Evolutionary conservation across 2,888 invertebrate genomes (phyloP).

Genomic region (Netelia melanura): DNA sequence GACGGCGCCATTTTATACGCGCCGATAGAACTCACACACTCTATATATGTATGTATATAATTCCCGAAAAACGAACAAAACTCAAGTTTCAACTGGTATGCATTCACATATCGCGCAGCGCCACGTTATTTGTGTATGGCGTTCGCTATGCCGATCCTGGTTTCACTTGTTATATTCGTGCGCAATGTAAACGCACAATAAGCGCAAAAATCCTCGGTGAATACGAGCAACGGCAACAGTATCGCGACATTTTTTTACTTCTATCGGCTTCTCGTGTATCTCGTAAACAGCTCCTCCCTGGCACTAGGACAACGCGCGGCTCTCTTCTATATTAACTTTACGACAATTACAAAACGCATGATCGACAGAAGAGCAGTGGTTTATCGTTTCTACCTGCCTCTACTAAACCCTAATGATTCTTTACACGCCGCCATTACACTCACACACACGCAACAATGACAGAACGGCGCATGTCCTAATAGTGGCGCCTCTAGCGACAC

Average conservation of each 20-base stretch:
- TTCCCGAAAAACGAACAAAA: slow-evolving; percentile 29
- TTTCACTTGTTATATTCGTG: neutral
- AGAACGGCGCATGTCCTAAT: neutral
- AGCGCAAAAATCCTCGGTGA: neutral
- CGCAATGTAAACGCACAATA: neutral
- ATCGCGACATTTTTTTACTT: neutral
- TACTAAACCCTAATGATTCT: slow-evolving; percentile 66
- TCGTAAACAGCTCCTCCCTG: neutral
- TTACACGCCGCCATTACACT: slow-evolving; percentile 72
- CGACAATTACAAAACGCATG: slow-evolving; percentile 46
- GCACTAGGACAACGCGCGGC: slow-evolving; percentile 33
- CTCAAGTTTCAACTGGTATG: slow-evolving; percentile 13
- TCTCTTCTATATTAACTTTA: slow-evolving; percentile 30
- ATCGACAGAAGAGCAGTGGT: slow-evolving; percentile 27
- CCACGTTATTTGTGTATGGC: slow-evolving; percentile 1
- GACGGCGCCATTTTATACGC: slow-evolving; percentile 76
- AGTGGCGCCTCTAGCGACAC: slow-evolving; percentile 41
- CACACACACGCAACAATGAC: slow-evolving; percentile 31
- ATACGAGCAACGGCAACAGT: neutral
- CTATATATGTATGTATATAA: slow-evolving; percentile 54
- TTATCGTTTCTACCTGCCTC: slow-evolving; percentile 62
- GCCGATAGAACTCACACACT: slow-evolving; percentile 59
- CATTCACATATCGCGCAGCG: neutral
- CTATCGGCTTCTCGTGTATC: neutral
- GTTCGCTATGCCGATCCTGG: neutral